Percentiles rank a stretch among this genome's conserved stretches.
Conservation (phyloP, 2,113 vertebrate genomes). For the Okapia johnstoni region DNA sequence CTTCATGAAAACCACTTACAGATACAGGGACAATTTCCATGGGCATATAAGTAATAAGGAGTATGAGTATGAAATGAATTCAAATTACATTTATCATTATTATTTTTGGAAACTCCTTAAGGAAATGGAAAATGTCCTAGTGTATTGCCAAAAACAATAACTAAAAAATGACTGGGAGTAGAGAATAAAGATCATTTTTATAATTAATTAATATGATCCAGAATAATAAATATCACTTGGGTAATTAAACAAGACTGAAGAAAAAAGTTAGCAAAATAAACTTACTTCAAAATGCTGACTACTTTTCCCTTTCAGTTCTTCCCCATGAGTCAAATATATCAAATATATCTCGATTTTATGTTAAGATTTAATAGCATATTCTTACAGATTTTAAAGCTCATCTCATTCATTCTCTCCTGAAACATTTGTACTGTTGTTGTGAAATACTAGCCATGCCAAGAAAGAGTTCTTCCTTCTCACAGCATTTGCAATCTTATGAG, state of each 20-base stretch:
- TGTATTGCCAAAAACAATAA: constrained; percentile 11
- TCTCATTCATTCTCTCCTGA: constrained; percentile 25
- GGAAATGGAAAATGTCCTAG: constrained; percentile 36
- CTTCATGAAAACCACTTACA: constrained; percentile 6
- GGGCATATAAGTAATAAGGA: not conserved
- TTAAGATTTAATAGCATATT: constrained; percentile 4
- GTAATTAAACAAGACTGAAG: constrained; percentile 31
- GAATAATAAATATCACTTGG: constrained; percentile 34
- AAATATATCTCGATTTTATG: constrained; percentile 10
- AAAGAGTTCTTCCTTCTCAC: constrained; percentile 63
- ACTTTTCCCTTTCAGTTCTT: not conserved
- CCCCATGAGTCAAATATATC: not conserved
- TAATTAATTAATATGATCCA: constrained; percentile 38
- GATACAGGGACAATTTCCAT: not conserved
- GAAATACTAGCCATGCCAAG: constrained; percentile 64
- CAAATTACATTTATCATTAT: constrained; percentile 14
- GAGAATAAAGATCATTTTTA: not conserved
- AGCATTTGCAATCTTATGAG: constrained; percentile 65
- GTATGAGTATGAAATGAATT: constrained; percentile 26
- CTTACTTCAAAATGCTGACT: constrained; percentile 21
- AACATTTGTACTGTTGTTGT: constrained; percentile 66
- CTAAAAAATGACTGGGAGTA: not conserved
- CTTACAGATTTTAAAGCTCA: constrained; percentile 24
- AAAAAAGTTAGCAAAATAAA: constrained; percentile 46
- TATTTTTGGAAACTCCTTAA: constrained; percentile 35